Evolutionary conservation across 2,888 invertebrate genomes (phyloP).

Genomic region (Epinotia ramella): DNA sequence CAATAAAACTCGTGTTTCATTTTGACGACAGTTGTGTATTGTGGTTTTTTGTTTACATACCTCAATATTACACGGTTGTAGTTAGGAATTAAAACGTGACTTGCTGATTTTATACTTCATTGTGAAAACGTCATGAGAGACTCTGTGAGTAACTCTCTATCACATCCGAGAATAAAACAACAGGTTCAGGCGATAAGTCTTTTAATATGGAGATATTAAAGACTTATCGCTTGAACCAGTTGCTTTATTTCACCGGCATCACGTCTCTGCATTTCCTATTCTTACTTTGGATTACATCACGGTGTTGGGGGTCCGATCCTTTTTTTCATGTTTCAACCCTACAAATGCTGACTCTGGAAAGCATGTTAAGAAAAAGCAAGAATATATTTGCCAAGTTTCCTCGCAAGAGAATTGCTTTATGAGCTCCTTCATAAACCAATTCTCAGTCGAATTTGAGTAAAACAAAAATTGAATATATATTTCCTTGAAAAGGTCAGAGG

Average conservation of each 20-base stretch:
- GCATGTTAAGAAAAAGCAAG: background rate
- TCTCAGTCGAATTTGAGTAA: background rate
- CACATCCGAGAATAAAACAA: no score
- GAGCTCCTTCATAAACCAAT: background rate
- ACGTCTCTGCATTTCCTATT: no score
- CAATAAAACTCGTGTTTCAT: conserved; percentile 48
- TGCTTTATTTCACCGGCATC: background rate
- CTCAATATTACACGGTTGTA: background rate
- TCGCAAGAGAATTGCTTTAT: background rate
- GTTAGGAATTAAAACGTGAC: background rate
- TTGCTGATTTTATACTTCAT: background rate
- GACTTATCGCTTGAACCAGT: no score
- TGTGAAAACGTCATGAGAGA: no score
- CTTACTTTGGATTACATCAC: background rate
- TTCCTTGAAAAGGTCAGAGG: background rate
- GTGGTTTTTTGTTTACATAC: conserved; percentile 25
- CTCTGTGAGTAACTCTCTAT: no score
- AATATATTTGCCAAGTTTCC: background rate
- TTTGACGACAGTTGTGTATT: conserved; percentile 48
- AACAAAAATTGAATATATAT: background rate
- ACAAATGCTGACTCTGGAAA: background rate
- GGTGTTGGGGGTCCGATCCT: background rate
- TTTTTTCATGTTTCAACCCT: background rate
- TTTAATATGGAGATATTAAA: no score
- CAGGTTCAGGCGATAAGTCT: no score